Conservation (phyloP, 2,888 invertebrate species). For the Chalcosyrphus nemorum region DNA sequence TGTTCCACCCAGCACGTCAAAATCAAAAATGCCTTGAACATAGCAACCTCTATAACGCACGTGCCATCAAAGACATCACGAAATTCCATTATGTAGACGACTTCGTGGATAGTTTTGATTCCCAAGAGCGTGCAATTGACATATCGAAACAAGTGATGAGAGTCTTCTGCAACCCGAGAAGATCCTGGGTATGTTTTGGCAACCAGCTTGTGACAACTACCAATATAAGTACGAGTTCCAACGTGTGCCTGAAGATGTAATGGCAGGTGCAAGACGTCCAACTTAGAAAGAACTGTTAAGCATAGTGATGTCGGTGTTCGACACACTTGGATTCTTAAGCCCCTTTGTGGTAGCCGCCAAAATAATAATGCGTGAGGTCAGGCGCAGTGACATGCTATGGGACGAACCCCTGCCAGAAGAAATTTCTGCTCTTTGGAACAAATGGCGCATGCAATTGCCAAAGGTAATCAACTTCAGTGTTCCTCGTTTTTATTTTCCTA, state of each 20-base stretch:
- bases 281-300: constrained; percentile 35
- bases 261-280: constrained; percentile 16
- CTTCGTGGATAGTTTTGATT: too few relatives aligned
- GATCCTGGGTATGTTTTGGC: constrained; percentile 71
- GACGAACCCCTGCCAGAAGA: too few relatives aligned
- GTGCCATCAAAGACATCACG: too few relatives aligned
- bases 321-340: constrained; percentile 34
- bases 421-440: too few relatives aligned
- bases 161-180: constrained; percentile 18
- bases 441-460: too few relatives aligned
- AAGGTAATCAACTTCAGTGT: too few relatives aligned
- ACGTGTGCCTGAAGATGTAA: constrained; percentile 13
- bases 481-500: too few relatives aligned
- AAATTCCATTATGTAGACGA: too few relatives aligned
- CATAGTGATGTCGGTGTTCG: constrained; percentile 54
- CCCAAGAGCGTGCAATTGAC: too few relatives aligned
- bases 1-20: background rate
- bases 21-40: too few relatives aligned
- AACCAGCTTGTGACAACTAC: constrained; percentile 59
- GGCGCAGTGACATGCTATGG: too few relatives aligned
- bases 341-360: constrained; percentile 12
- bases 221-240: constrained; percentile 34
- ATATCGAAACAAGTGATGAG: background rate
- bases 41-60: too few relatives aligned
- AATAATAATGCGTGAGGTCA: background rate